These are phyloP conservation scores for Umimayanthus kanabou DNA, from an alignment of 92 coral and sea anemone genomes.

Conservation along the genomic window DNA sequence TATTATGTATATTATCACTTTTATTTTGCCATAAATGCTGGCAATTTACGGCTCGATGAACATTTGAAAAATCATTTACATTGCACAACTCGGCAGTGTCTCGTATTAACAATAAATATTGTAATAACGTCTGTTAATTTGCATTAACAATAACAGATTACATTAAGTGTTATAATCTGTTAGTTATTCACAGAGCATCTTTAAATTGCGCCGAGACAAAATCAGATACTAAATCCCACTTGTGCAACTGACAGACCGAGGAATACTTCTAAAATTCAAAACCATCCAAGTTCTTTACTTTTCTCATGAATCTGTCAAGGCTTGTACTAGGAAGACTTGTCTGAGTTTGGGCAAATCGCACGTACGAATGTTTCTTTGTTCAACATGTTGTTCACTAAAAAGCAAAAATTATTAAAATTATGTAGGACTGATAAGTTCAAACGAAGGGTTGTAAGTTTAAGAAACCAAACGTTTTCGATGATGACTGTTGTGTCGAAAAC, in stretches of 20 bases:
- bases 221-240: background rate
- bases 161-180: background rate
- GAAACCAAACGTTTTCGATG: no score
- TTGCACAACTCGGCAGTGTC: background rate
- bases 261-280: background rate
- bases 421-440: no score
- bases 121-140: background rate
- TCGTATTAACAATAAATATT: no score
- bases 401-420: no score
- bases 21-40: background rate
- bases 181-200: background rate
- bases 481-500: no score
- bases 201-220: background rate
- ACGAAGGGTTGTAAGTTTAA: no score
- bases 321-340: background rate
- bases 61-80: no score
- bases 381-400: no score
- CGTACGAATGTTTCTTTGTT: background rate
- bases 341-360: background rate
- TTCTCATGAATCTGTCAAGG: background rate
- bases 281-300: background rate
- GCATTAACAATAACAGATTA: no score
- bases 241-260: background rate
- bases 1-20: background rate
- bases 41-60: background rate